Evolutionary conservation across 2,797 vertebrate genomes (phyloP).

Genomic region (Macrochelys suwanniensis): DNA sequence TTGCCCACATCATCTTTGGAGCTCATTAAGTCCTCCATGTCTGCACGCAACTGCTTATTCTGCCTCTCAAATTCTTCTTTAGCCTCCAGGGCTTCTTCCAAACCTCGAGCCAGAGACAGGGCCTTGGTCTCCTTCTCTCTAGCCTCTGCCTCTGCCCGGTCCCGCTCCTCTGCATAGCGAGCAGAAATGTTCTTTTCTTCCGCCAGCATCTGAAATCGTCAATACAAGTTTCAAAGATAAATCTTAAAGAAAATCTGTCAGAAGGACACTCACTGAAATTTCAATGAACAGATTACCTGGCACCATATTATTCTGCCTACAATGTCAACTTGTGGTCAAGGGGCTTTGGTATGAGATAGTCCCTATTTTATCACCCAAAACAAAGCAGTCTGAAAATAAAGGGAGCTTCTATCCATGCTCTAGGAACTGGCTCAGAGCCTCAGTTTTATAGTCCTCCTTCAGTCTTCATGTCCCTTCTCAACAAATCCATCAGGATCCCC

Average conservation of each 20-base stretch:
- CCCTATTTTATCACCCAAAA: neutral
- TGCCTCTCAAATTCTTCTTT: constrained; percentile 88
- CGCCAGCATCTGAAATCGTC: constrained; percentile 81
- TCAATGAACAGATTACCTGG: neutral
- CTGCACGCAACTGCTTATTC: constrained; percentile 88
- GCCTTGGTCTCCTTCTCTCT: constrained; percentile 90
- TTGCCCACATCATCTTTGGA: constrained; percentile 90
- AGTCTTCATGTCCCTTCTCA: neutral
- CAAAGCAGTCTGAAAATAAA: neutral
- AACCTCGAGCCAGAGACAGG: constrained; percentile 83
- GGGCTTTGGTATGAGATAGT: neutral
- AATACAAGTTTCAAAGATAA: neutral
- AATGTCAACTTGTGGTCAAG: neutral
- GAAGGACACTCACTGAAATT: neutral
- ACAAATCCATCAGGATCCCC: neutral
- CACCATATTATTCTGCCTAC: neutral
- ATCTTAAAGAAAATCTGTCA: neutral
- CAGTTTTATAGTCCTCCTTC: neutral
- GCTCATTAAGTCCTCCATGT: constrained; percentile 90
- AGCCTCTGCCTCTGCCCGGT: constrained; percentile 88
- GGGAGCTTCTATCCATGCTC: neutral
- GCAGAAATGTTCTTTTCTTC: constrained; percentile 89
- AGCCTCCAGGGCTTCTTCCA: constrained; percentile 88
- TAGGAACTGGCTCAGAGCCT: neutral
- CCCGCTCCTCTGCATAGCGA: constrained; percentile 86